These are phyloP conservation scores for Pavo muticus DNA, from an alignment of 2,113 vertebrate genomes.

Conservation along the genomic window DNA sequence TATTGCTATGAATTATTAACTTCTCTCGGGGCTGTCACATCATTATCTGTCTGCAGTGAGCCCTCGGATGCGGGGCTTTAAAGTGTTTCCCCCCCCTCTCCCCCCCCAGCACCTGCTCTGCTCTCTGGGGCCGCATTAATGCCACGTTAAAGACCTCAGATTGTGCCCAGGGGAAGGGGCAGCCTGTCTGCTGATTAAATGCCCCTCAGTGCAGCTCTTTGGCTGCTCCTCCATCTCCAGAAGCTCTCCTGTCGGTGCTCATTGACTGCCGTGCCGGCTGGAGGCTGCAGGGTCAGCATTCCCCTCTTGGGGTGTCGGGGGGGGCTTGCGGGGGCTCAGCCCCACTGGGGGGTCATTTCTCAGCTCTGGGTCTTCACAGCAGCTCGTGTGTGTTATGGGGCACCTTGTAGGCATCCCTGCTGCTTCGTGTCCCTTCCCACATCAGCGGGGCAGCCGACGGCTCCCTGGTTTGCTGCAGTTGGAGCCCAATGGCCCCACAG, in stretches of 20 bases:
- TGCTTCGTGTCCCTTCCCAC: neutral
- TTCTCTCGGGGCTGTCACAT: neutral
- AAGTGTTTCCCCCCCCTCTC: neutral
- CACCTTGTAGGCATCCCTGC: no score
- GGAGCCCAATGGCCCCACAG: neutral
- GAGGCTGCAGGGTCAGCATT: neutral
- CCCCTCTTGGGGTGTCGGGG: no score
- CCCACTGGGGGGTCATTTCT: neutral
- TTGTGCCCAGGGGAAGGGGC: neutral
- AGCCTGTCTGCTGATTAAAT: neutral
- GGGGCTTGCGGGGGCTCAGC: neutral
- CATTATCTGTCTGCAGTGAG: neutral
- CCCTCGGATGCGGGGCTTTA: neutral
- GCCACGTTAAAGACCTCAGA: neutral
- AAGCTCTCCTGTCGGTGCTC: neutral
- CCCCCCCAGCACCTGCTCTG: neutral
- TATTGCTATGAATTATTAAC: neutral
- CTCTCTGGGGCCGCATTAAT: neutral
- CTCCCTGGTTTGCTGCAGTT: neutral
- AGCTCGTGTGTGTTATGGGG: accelerated
- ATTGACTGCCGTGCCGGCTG: neutral
- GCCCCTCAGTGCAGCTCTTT: neutral
- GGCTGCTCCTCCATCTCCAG: neutral
- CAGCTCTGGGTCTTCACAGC: neutral
- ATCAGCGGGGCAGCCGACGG: accelerated